A percentile compares a stretch with the other conserved stretches of the same genome.
phyloP scores from a whole-genome alignment of 1,140 invertebrate species.

The Varroa destructor region DNA sequence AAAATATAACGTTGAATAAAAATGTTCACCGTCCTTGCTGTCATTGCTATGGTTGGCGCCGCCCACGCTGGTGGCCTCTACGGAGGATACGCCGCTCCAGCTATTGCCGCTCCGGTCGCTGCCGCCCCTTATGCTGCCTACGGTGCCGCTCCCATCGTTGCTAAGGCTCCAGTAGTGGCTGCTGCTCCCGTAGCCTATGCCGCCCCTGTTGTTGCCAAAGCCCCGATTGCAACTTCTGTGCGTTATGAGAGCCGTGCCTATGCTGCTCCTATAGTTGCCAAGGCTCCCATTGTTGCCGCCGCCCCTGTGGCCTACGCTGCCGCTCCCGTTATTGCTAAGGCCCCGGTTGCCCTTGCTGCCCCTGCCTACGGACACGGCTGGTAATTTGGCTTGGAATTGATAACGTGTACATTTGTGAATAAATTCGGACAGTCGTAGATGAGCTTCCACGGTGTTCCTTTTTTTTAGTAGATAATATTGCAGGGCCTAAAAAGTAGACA shows the following conservation, averaged over 20 bases:
- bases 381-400: not conserved
- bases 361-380: slow-evolving; percentile 14
- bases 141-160: not conserved
- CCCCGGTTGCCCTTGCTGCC: slow-evolving; percentile 5
- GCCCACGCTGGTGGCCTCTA: slow-evolving; percentile 17
- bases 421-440: not conserved
- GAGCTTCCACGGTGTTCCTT: too few relatives aligned
- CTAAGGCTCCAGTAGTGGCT: slow-evolving; percentile 1
- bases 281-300: not conserved
- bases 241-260: slow-evolving; percentile 17
- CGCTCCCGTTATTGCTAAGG: not conserved
- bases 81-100: slow-evolving; percentile 15
- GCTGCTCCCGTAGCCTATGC: not conserved
- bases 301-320: slow-evolving; percentile 18
- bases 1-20: too few relatives aligned
- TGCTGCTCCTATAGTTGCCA: slow-evolving; percentile 8
- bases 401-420: not conserved
- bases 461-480: too few relatives aligned
- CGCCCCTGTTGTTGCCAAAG: slow-evolving; percentile 22
- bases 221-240: slow-evolving; percentile 4
- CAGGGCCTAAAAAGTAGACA: too few relatives aligned
- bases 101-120: too few relatives aligned
- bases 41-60: slow-evolving; percentile 6
- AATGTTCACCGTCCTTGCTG: not conserved
- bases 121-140: slow-evolving; percentile 10